Evolutionary conservation across 2,113 vertebrate genomes (phyloP).

Genomic region (Accipiter cooperii): DNA sequence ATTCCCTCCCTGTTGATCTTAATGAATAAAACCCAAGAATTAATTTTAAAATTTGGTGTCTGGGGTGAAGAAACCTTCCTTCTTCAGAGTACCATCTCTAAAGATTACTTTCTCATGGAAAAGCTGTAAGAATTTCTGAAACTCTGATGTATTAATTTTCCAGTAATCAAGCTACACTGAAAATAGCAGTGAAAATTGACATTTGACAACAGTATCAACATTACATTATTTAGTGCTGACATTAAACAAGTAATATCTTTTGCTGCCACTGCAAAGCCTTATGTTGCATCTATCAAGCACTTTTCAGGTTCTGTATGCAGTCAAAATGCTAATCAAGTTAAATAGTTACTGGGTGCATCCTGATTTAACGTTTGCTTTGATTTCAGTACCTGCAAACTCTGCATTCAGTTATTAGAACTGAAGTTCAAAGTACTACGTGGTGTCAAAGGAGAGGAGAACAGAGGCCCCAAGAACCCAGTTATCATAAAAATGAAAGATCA

Average conservation of each 20-base stretch:
- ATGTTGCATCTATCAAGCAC: not conserved
- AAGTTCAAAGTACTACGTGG: not conserved
- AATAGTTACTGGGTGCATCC: not conserved
- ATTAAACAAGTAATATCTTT: constrained; percentile 47
- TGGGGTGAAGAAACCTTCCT: not conserved
- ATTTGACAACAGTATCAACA: constrained; percentile 37
- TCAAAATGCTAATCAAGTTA: constrained; percentile 36
- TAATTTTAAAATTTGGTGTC: not conserved
- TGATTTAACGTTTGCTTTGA: not conserved
- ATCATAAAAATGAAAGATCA: not conserved
- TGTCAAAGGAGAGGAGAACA: not conserved
- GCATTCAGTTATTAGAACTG: not conserved
- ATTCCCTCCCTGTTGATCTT: not conserved
- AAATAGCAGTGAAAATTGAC: constrained; percentile 50
- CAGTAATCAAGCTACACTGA: not conserved
- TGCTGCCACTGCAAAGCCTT: not conserved
- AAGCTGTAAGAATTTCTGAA: not conserved
- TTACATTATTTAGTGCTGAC: constrained; percentile 46
- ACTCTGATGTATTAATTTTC: constrained; percentile 21
- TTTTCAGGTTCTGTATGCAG: not conserved
- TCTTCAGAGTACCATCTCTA: not conserved
- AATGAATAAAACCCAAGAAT: not conserved
- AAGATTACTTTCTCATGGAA: not conserved
- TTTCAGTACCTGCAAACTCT: not conserved
- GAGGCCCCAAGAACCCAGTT: not conserved